Conservation (phyloP, 2,888 invertebrate genomes). For the Epirrhoe alternata region DNA sequence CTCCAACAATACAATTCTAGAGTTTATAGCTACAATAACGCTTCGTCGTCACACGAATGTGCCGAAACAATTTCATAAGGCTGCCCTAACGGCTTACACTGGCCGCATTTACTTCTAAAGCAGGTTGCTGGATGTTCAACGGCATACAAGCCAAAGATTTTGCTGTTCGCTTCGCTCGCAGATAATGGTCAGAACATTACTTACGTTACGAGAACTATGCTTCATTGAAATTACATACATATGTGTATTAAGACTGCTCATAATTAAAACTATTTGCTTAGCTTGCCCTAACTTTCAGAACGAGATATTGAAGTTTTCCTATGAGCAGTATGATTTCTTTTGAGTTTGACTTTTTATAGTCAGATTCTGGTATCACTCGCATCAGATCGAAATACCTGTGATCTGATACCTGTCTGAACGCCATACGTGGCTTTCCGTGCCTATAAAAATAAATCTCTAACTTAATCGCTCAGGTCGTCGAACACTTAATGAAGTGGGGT, state of each 20-base stretch:
- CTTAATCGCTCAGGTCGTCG: constrained; percentile 62
- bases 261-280: no score
- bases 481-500: constrained; percentile 65
- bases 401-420: constrained; percentile 21
- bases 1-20: constrained; percentile 33
- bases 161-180: not conserved
- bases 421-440: constrained; percentile 48
- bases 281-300: no score
- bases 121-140: not conserved
- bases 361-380: not conserved
- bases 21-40: constrained; percentile 49
- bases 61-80: constrained; percentile 53
- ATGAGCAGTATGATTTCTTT: not conserved
- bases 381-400: not conserved
- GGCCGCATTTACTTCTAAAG: constrained; percentile 9
- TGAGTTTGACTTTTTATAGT: not conserved
- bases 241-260: no score
- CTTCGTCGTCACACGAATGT: constrained; percentile 42
- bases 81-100: constrained; percentile 28
- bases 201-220: no score
- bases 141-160: not conserved
- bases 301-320: no score
- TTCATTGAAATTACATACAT: no score
- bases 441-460: constrained; percentile 61
- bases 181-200: not conserved